Evolutionary conservation across 2,888 invertebrate genomes (phyloP).

Genomic region (Tridacna gigas): DNA sequence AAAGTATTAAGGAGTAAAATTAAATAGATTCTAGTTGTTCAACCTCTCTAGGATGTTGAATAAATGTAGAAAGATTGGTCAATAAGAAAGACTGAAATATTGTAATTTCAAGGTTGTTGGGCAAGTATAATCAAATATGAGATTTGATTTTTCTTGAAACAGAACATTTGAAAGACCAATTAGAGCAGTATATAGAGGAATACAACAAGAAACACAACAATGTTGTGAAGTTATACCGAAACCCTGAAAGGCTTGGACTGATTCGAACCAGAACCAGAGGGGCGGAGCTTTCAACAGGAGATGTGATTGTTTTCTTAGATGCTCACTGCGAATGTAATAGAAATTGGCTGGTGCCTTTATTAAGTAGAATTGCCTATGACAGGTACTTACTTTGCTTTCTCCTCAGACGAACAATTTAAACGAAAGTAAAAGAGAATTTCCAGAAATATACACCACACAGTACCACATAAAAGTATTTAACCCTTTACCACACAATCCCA

Average conservation of each 20-base stretch:
- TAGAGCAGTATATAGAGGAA: conserved; percentile 93
- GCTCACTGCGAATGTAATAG: conserved; percentile 97
- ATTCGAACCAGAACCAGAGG: conserved; percentile 97
- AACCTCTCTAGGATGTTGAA: not conserved
- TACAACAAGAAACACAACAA: conserved; percentile 90
- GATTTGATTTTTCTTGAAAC: conserved; percentile 31
- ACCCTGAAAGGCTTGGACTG: conserved; percentile 95
- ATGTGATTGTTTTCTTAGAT: conserved; percentile 98
- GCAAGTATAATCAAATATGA: too few relatives aligned
- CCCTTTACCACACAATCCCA: too few relatives aligned
- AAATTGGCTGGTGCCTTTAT: conserved; percentile 98
- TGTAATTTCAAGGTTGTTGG: too few relatives aligned
- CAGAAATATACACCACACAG: too few relatives aligned
- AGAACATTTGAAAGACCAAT: conserved; percentile 91
- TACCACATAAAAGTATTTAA: too few relatives aligned
- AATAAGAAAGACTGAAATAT: too few relatives aligned
- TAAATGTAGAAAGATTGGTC: not conserved
- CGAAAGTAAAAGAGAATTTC: too few relatives aligned
- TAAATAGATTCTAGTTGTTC: too few relatives aligned
- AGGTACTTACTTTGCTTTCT: conserved; percentile 80
- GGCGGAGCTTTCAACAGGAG: conserved; percentile 95
- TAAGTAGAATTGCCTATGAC: conserved; percentile 96
- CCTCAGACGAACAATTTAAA: too few relatives aligned
- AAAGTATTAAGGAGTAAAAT: not conserved
- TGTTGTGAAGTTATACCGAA: conserved; percentile 96